Conservation (phyloP, 2,113 vertebrate genomes). For the Myxocyprinus asiaticus region DNA sequence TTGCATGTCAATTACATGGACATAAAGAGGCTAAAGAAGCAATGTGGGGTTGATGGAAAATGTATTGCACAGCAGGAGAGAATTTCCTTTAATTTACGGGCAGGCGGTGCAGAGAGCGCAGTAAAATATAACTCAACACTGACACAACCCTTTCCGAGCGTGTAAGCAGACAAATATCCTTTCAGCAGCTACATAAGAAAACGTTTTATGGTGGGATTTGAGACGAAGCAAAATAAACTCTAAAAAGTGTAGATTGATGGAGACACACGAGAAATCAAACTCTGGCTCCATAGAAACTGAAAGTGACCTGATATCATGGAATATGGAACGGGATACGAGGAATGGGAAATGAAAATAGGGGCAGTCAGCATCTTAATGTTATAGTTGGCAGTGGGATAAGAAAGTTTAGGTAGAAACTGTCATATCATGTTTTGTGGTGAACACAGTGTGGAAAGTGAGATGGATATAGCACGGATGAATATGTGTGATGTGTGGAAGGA, state of each 20-base stretch:
- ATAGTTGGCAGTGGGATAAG: slow-evolving; percentile 12
- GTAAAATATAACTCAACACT: neutral
- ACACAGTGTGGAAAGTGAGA: slow-evolving; percentile 22
- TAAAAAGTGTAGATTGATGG: neutral
- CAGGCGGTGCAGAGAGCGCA: slow-evolving; percentile 11
- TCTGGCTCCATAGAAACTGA: neutral
- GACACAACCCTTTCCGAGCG: slow-evolving; percentile 14
- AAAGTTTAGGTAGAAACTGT: neutral
- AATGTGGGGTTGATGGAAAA: neutral
- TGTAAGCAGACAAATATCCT: neutral
- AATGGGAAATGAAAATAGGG: neutral
- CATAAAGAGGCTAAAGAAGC: neutral
- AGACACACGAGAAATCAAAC: slow-evolving; percentile 2
- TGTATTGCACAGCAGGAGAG: neutral
- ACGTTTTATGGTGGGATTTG: slow-evolving; percentile 28
- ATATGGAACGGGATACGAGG: neutral
- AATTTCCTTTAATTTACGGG: neutral
- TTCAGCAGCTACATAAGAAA: slow-evolving; percentile 11
- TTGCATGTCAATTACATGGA: neutral
- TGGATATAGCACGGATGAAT: neutral
- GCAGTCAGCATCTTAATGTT: slow-evolving; percentile 23
- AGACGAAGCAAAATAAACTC: slow-evolving; percentile 5
- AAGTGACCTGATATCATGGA: neutral
- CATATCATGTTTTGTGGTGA: neutral
- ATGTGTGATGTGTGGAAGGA: neutral